Conservation (phyloP, 2,113 vertebrate genomes). For the Nanger granti region DNA sequence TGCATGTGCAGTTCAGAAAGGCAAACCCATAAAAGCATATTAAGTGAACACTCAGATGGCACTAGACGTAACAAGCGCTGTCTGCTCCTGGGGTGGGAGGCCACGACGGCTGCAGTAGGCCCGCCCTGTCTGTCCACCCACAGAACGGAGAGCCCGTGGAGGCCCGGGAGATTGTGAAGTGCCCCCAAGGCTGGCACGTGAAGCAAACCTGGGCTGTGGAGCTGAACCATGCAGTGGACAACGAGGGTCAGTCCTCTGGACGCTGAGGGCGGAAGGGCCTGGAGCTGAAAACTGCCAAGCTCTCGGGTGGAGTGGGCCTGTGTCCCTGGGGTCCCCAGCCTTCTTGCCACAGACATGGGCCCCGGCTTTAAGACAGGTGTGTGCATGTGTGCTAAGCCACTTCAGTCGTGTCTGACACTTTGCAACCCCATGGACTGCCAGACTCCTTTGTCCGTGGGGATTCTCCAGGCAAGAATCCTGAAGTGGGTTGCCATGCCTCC, state of each 20-base stretch:
- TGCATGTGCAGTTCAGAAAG: neutral
- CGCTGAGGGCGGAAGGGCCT: accelerated
- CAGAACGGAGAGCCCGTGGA: constrained; percentile 55
- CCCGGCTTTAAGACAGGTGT: neutral
- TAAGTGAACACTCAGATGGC: neutral
- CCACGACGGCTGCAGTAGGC: accelerated
- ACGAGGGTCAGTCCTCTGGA: constrained; percentile 60
- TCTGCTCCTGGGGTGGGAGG: neutral
- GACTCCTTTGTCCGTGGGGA: neutral
- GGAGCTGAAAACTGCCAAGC: neutral
- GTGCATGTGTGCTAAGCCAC: neutral
- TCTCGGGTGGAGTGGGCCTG: neutral
- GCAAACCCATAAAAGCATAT: neutral
- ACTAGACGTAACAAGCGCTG: neutral
- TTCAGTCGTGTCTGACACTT: neutral
- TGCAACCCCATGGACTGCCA: neutral
- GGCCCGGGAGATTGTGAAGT: constrained; percentile 61
- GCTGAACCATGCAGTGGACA: constrained; percentile 57
- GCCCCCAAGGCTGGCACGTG: constrained; percentile 74
- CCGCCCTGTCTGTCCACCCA: neutral
- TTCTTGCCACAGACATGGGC: neutral
- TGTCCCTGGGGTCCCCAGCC: neutral
- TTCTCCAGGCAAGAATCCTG: neutral
- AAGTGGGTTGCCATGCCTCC: neutral
- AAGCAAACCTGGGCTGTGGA: constrained; percentile 72